phyloP scores from a whole-genome alignment of 1,140 invertebrate species.

The Homalodisca vitripennis region DNA sequence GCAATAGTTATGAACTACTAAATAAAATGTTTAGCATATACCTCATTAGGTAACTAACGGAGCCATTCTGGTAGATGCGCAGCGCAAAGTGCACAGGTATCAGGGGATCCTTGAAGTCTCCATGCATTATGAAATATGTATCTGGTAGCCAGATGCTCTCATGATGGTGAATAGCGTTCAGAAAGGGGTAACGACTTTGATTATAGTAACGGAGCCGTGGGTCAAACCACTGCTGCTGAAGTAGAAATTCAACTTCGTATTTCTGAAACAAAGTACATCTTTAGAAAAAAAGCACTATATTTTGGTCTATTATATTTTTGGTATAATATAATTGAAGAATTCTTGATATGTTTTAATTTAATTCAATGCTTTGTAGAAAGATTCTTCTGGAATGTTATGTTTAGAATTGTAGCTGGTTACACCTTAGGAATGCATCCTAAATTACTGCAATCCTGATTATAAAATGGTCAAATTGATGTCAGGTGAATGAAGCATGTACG shows the following conservation, averaged over 20 bases:
- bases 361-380: background rate
- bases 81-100: constrained; percentile 89
- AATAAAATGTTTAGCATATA: too few relatives aligned
- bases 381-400: constrained; percentile 13
- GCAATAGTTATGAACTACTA: too few relatives aligned
- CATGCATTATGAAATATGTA: constrained; percentile 94
- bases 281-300: too few relatives aligned
- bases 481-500: too few relatives aligned
- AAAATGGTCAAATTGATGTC: too few relatives aligned
- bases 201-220: constrained; percentile 82
- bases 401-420: too few relatives aligned
- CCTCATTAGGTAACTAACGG: constrained; percentile 90
- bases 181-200: constrained; percentile 77
- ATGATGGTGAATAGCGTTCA: constrained; percentile 89
- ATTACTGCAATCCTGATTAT: too few relatives aligned
- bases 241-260: constrained; percentile 91
- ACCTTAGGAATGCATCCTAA: too few relatives aligned
- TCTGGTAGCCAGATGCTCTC: constrained; percentile 89
- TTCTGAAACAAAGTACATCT: constrained; percentile 64
- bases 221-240: constrained; percentile 90
- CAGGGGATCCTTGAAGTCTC: constrained; percentile 88
- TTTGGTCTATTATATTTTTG: background rate
- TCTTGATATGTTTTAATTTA: constrained; percentile 6
- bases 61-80: constrained; percentile 86
- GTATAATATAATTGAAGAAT: background rate